Evolutionary conservation across 2,797 vertebrate species (phyloP), one percentile per base, ranked within the genome.

Genomic region (Typhlichthys subterraneus): DNA sequence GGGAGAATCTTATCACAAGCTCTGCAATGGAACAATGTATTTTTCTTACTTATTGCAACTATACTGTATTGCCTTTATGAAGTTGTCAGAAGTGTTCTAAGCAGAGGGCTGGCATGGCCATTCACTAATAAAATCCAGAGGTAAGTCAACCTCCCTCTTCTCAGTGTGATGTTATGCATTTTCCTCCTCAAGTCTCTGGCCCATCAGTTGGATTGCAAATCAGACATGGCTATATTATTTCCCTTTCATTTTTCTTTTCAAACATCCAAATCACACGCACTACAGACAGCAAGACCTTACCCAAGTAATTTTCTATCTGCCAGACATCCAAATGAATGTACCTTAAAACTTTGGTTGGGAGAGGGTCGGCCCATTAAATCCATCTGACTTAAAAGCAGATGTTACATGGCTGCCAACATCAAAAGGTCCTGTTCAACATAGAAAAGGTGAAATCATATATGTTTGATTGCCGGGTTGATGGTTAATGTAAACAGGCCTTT

Each of bases 381-480:
- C 62, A 63, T 57, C 65, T 45, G 85, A 82, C 79, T 79, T 83
- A 74, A 86, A 90, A 89, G 86, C 90, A 92, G 87, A 91, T 93
- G 91, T 91, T 85, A 84, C 64, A 79, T 82, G 75, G 77, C 81
- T 87, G 79, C 76, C 79, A 85, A 89, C 89, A 92, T 92, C 82
- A 91, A 90, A 90, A 84, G 67, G 60, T 83, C 75, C 61, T 80
- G 77, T 80, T 91, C 87, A 87, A 83, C 81, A 73, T 81, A 87
- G 72, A 84, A 73, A 83, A 85, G 83, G 79, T 89, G 88, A 91
- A 91, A 92, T 89, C 73, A 88, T 84, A 92, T 85, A 86, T 85
- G 78, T 87, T 77, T 91, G 85, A 91, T 91, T 90, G 77, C 73
- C 59, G 72, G 75, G 85, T 88, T 59, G 63, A 83, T 90, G 85